These are phyloP conservation scores for Biston betularia DNA, from an alignment of 2,888 invertebrate genomes.

Conservation along the genomic window DNA sequence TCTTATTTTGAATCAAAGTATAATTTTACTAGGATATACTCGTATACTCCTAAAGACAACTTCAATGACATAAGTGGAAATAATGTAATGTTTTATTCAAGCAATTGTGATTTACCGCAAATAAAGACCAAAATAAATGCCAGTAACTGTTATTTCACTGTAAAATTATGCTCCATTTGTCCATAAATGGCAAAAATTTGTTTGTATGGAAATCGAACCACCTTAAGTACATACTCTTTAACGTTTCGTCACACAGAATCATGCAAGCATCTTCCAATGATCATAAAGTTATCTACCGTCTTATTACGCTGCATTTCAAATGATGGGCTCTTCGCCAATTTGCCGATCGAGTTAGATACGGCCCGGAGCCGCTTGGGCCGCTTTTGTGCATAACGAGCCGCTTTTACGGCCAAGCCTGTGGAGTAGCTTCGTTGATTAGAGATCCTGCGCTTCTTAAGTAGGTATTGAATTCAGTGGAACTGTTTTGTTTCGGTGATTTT, in stretches of 20 bases:
- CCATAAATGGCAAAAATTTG: no score
- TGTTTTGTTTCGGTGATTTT: constrained; percentile 1
- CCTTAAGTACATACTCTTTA: no score
- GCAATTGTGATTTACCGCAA: no score
- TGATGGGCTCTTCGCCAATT: constrained; percentile 30
- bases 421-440: constrained; percentile 29
- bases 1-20: constrained; percentile 76
- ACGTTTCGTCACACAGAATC: constrained; percentile 12
- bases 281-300: constrained; percentile 18
- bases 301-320: constrained; percentile 24
- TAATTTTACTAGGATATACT: constrained; percentile 45
- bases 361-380: constrained; percentile 33
- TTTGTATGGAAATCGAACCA: no score
- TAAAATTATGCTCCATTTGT: no score
- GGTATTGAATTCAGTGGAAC: constrained; percentile 6
- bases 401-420: constrained; percentile 23
- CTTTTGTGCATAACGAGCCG: constrained; percentile 29
- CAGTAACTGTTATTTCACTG: constrained; percentile 46
- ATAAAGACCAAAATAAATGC: no score
- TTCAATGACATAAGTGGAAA: constrained; percentile 65
- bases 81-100: no score
- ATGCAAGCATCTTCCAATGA: constrained; percentile 10
- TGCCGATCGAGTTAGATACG: constrained; percentile 40
- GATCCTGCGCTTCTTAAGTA: constrained; percentile 22
- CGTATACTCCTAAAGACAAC: constrained; percentile 31